Conservation (phyloP, 35 echinoderm and acorn worm species). For the Amphiura filiformis region DNA sequence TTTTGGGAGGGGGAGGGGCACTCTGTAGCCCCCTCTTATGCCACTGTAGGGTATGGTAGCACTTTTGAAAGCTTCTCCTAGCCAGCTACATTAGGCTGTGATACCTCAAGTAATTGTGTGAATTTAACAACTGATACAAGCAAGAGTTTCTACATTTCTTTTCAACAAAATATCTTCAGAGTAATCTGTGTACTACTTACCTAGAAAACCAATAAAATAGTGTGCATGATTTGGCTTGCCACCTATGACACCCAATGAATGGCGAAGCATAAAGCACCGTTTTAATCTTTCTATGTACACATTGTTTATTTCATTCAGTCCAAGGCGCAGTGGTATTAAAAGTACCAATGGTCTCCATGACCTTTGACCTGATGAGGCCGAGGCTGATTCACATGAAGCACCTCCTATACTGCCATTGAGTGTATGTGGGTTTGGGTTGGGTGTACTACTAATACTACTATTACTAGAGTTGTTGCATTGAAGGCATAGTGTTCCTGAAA, state of each 20-base stretch:
- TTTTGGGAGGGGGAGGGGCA: too few species aligned
- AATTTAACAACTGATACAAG: too few species aligned
- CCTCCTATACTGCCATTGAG: slow-evolving; percentile 6
- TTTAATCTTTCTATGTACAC: slow-evolving; percentile 84
- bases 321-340: slow-evolving; percentile 86
- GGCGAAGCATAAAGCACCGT: slow-evolving; percentile 74
- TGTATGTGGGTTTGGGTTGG: background rate
- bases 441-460: background rate
- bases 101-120: too few species aligned
- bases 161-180: background rate
- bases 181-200: slow-evolving; percentile 44
- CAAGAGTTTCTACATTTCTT: background rate
- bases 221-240: slow-evolving; percentile 99
- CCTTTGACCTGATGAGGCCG: background rate
- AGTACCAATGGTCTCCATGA: slow-evolving; percentile 80
- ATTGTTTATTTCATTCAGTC: slow-evolving; percentile 94
- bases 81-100: too few species aligned
- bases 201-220: slow-evolving; percentile 90
- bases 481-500: slow-evolving; percentile 20
- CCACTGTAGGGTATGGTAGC: too few species aligned
- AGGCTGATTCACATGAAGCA: background rate
- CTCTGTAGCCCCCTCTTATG: too few species aligned
- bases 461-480: background rate
- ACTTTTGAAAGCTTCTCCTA: too few species aligned
- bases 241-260: slow-evolving; percentile 90